Evolutionary conservation across 2,888 invertebrate species (phyloP).

Genomic region (Tenodera sinensis): DNA sequence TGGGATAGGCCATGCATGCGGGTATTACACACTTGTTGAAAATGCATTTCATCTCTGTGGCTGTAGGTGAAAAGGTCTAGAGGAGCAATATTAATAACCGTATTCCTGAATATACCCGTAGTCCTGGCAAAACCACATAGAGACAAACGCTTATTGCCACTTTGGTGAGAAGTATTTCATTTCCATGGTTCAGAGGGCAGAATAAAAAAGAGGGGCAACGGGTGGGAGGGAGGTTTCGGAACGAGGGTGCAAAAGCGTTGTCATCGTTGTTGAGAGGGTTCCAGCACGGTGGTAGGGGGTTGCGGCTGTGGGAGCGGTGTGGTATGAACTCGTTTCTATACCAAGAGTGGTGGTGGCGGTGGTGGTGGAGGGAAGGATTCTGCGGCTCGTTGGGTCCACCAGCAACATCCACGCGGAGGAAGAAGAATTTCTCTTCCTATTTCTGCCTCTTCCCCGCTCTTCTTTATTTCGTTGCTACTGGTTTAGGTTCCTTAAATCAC

Average conservation of each 20-base stretch:
- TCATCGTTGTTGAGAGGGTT: constrained; percentile 1
- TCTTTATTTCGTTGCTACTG: neutral
- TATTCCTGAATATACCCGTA: neutral
- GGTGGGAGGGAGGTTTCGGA: neutral
- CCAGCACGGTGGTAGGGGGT: neutral
- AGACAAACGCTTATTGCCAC: neutral
- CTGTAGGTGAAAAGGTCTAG: neutral
- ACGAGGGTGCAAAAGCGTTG: neutral
- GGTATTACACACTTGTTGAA: neutral
- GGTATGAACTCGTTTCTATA: neutral
- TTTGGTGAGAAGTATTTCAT: neutral
- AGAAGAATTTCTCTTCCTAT: neutral
- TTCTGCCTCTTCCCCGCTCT: neutral
- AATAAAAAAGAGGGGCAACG: neutral
- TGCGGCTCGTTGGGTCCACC: constrained; percentile 21
- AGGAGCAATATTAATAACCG: neutral
- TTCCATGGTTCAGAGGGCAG: neutral
- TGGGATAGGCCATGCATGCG: neutral
- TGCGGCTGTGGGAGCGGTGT: neutral
- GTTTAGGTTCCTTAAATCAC: constrained; percentile 7
- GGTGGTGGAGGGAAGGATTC: constrained; percentile 9
- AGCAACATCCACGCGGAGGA: neutral
- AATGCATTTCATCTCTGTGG: neutral
- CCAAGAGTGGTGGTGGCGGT: neutral
- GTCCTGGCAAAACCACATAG: neutral